A percentile compares a stretch with the other conserved stretches of the same genome.
phyloP scores from a whole-genome alignment of 92 coral and sea anemone genomes.

The Actinernus sp. region DNA sequence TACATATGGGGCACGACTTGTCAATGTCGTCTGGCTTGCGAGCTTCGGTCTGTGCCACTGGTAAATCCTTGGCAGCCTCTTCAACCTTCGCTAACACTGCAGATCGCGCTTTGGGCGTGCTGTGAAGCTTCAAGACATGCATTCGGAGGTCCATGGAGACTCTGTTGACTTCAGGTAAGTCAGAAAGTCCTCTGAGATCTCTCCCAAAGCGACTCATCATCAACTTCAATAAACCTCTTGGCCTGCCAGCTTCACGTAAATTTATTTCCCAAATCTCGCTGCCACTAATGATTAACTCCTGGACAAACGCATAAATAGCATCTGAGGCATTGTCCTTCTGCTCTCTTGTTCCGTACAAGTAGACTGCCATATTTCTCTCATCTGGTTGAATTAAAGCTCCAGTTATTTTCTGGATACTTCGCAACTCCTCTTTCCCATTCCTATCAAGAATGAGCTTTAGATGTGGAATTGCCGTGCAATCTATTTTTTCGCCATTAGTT shows the following conservation, averaged over 20 bases:
- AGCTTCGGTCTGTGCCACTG: conserved; percentile 8
- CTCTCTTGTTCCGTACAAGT: conserved; percentile 37
- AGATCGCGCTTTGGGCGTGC: conserved; percentile 49
- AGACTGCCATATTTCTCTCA: conserved; percentile 28
- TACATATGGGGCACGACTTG: conserved; percentile 82
- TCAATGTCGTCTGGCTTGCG: not conserved
- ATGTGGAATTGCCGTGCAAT: conserved; percentile 13
- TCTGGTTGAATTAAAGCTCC: conserved; percentile 47
- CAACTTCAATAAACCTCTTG: conserved; percentile 65
- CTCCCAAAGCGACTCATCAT: conserved; percentile 43
- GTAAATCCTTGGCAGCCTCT: conserved; percentile 27
- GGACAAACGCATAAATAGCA: conserved; percentile 34
- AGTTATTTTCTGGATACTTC: conserved; percentile 30
- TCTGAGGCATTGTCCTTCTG: conserved; percentile 43
- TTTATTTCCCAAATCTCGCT: conserved; percentile 34
- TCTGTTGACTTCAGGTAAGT: not conserved
- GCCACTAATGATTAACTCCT: conserved; percentile 15
- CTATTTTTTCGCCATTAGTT: conserved; percentile 45
- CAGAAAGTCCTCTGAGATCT: conserved; percentile 34
- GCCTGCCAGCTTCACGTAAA: conserved; percentile 55
- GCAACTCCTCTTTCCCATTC: conserved; percentile 25
- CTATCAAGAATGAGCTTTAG: conserved; percentile 21
- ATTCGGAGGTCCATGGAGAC: conserved; percentile 24
- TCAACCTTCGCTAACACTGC: conserved; percentile 27
- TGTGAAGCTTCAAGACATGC: conserved; percentile 43